Base-by-base conservation (phyloP, 2,113 vertebrate species). In the Hypomesus transpacificus region DNA sequence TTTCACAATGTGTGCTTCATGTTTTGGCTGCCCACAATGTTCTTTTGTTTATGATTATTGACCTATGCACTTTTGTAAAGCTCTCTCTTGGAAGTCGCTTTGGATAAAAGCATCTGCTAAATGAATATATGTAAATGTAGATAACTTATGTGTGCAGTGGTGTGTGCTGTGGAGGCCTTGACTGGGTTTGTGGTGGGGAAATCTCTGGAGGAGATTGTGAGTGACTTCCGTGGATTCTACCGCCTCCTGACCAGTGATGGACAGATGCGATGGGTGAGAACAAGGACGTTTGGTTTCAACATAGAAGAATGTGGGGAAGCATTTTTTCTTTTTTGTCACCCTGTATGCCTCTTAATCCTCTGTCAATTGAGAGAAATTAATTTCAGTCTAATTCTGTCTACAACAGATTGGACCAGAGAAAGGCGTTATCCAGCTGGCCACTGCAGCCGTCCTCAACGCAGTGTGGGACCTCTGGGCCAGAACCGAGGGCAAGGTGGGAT, bases 381-480 rank as follows among this genome's bases (percentile, higher is more conserved):
- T 51, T 16, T 21, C 56, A 16, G 62, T 26, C 13, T 73, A 7
- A 2, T 46, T 46, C 85, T 8, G 11, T 71, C 50, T 77, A 61
- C 57, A 16, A 71, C 82, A 94, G 92, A 78, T 92, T 4, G 90
- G 92, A 4, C 91, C 91, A 53, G 92, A 94, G 81, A 93, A 94
- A 78, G 92, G 90, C 1, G 90, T 90, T 67, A 92, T 92, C 59
- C 91, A 91, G 22, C 74, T 94, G 77, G 92, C 93, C 1, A 83
- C 80, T 0, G 89, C 91, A 9, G 93, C 92, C 0, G 52, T 94
- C n/a, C 87, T 94, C 58, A 93, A 92, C 14, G 93, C 86, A 0
- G 82, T 94, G 62, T 95, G 94, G 94, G 93, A 95, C 77, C 87
- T 95, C 54, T 92, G 92, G 91, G 92, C 91, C 8, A 89, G 92